Percentiles rank a stretch among this genome's conserved stretches.
Evolutionary conservation across 1,140 invertebrate species (phyloP).

Genomic region (Mya arenaria): DNA sequence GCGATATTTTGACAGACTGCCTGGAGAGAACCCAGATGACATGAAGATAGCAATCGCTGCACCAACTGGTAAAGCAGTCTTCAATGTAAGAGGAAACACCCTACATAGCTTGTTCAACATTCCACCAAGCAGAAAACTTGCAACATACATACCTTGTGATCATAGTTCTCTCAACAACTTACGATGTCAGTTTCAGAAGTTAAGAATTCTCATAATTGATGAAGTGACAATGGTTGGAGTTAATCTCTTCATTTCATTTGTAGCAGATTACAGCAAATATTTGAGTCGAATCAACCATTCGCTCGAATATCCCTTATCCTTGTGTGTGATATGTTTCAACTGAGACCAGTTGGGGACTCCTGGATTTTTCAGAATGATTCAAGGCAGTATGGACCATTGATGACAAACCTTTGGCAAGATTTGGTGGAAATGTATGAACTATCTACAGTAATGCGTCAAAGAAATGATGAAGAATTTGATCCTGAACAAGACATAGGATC

Average conservation of each 20-base stretch:
- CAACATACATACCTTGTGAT: conserved; percentile 17
- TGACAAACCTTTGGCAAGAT: conserved; percentile 43
- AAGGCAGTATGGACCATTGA: conserved; percentile 27
- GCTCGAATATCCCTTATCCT: background rate
- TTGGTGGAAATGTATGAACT: conserved; percentile 50
- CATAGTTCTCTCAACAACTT: conserved; percentile 38
- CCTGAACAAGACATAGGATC: conserved; percentile 28
- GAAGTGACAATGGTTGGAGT: conserved; percentile 55
- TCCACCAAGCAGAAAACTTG: conserved; percentile 33
- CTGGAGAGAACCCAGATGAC: conserved; percentile 59
- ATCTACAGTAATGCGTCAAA: conserved; percentile 59
- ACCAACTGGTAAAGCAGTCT: conserved; percentile 60
- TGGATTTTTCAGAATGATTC: background rate
- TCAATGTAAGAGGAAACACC: conserved; percentile 54
- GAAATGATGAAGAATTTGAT: conserved; percentile 54
- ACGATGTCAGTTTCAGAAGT: conserved; percentile 14
- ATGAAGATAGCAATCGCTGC: conserved; percentile 54
- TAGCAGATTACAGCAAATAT: conserved; percentile 42
- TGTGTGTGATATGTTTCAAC: conserved; percentile 12
- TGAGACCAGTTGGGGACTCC: conserved; percentile 17
- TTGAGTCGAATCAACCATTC: conserved; percentile 12
- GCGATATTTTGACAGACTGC: conserved; percentile 40
- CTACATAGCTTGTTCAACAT: conserved; percentile 53
- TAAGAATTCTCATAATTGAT: conserved; percentile 40
- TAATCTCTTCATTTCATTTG: conserved; percentile 47